Percentiles rank a stretch among this genome's conserved stretches.
These are phyloP conservation scores for Aeoliscus strigatus DNA, from an alignment of 2,797 vertebrate species.

Conservation along the genomic window DNA sequence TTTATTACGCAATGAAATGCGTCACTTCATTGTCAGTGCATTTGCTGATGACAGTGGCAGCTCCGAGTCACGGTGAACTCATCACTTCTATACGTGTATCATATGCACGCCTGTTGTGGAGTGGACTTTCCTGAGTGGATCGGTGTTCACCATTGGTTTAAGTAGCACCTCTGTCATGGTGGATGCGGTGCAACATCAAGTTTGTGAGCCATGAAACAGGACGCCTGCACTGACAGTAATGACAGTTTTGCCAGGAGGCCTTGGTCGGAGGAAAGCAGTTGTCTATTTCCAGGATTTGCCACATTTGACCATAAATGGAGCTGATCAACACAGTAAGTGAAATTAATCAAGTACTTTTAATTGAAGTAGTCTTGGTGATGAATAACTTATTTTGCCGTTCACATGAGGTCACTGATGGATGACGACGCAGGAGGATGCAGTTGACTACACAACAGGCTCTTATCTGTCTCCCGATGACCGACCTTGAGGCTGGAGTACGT, in stretches of 20 bases:
- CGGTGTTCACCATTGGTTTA: constrained; percentile 32
- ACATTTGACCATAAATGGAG: no score
- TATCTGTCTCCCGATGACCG: constrained; percentile 30
- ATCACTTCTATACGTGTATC: constrained; percentile 32
- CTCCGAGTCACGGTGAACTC: constrained; percentile 34
- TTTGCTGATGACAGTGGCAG: constrained; percentile 1
- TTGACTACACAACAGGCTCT: constrained; percentile 17
- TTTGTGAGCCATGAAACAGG: constrained; percentile 16
- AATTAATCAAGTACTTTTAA: no score
- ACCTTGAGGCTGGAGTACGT: constrained; percentile 62
- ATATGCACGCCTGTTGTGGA: constrained; percentile 12
- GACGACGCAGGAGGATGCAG: constrained; percentile 27
- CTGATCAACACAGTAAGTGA: no score
- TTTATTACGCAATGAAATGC: constrained; percentile 46
- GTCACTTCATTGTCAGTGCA: constrained; percentile 23
- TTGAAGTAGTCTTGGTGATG: no score
- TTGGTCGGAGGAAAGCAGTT: no score
- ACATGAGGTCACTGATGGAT: constrained; percentile 9
- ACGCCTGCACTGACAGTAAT: constrained; percentile 47
- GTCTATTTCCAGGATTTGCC: no score
- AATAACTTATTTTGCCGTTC: constrained; percentile 16
- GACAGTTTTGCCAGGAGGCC: constrained; percentile 50
- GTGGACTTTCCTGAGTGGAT: constrained; percentile 28
- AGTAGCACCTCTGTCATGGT: constrained; percentile 19
- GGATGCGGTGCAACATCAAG: constrained; percentile 16